Base-by-base conservation (phyloP, 1,140 invertebrate species). In the Achatina immaculata region DNA sequence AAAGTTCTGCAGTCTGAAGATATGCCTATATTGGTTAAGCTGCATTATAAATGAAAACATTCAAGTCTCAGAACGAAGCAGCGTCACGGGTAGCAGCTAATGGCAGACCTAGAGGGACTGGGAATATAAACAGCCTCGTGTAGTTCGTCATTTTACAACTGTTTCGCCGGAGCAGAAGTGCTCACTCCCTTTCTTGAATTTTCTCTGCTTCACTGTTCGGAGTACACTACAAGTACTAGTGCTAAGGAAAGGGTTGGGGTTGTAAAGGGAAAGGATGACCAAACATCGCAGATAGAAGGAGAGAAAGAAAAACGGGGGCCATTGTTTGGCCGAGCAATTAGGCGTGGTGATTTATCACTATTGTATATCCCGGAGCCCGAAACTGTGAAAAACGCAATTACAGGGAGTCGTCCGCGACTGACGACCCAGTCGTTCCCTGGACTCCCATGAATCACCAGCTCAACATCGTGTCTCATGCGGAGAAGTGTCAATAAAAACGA, bases 321-420 rank as follows among this genome's bases (percentile, higher is more conserved):
- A 74, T 74, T 74, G 72, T 74, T 74, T 74, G 72, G 72, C 24
- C 72, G 72, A 48, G 72, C 72, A 74, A 74, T 74, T 74, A 74
- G 72, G 31, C 9, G 42, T 48, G 24, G 43, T 74, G 72, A 74
- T 74, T 74, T 74, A 74, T 74, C 45, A 51, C 72, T 74, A 74
- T 74, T 74, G 72, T 74, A 43, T 45, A 45, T 16, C 31, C 43
- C 40, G 1, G 72, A 51, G 16, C 43, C 11, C 7, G 43, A 51
- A 43, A 34, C 72, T 74, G 72, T 74, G 72, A 74, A 74, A 74
- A 74, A 74, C 72, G 72, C 72, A 74, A 74, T 74, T 74, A 74
- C 72, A 51, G 42, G 72, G 31, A 51, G 43, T 31, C 45, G 43
- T 45, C 21, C 24, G 24, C 31, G 1, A 1, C 28, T 11, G 72